A percentile compares a stretch with the other conserved stretches of the same genome.
These are phyloP conservation scores for Lumbricus terrestris DNA, from an alignment of 2,888 invertebrate species.

Conservation along the genomic window DNA sequence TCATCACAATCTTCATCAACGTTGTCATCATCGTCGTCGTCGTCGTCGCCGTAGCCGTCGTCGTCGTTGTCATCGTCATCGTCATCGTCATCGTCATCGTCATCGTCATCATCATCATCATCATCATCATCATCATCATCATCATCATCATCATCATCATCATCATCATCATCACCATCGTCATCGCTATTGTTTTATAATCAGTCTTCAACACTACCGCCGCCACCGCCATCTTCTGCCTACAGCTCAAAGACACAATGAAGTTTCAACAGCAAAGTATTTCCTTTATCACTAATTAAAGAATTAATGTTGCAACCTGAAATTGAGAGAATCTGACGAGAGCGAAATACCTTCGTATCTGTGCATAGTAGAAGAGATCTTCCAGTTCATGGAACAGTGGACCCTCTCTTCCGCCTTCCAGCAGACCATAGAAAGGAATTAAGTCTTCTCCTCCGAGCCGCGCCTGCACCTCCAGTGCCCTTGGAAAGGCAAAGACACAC, in stretches of 20 bases:
- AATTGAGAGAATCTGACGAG: not conserved
- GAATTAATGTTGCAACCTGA: not conserved
- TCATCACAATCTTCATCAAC: not conserved
- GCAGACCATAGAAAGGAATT: slow-evolving; percentile 71
- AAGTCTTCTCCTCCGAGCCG: slow-evolving; percentile 57
- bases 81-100: not conserved
- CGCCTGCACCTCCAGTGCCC: slow-evolving; percentile 57
- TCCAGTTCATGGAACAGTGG: slow-evolving; percentile 73
- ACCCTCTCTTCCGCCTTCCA: slow-evolving; percentile 72
- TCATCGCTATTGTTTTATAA: slow-evolving; percentile 4
- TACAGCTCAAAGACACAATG: not conserved
- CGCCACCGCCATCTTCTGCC: not conserved
- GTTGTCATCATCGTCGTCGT: not conserved
- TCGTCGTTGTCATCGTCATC: not conserved
- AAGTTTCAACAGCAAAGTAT: not conserved
- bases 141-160: not conserved
- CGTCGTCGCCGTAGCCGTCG: not conserved
- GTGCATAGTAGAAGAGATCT: slow-evolving; percentile 75
- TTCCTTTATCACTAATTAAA: not conserved
- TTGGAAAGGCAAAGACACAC: slow-evolving; percentile 34
- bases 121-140: not conserved
- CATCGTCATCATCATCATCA: slow-evolving; percentile 10
- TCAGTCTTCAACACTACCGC: not conserved
- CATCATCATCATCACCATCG: slow-evolving; percentile 4
- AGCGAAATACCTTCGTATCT: slow-evolving; percentile 63